Evolutionary conservation across 1,140 invertebrate species (phyloP).

Genomic region (Cherax destructor): DNA sequence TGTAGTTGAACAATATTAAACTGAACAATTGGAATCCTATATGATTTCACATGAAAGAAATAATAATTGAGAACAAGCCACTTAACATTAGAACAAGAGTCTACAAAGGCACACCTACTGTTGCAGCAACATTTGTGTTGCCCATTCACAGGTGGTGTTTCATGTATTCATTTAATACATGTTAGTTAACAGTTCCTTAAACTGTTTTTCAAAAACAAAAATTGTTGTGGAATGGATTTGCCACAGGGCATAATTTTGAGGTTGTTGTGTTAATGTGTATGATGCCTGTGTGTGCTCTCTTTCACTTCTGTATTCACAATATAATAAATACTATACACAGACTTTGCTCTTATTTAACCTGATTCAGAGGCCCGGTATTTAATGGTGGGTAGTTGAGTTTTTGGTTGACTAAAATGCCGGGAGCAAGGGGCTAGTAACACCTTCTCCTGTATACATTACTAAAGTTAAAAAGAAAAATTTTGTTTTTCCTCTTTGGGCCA

Average conservation of each 20-base stretch:
- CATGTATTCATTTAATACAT: conserved; percentile 51
- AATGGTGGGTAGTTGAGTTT: no score
- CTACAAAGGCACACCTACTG: neutral
- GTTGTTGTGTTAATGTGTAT: conserved; percentile 66
- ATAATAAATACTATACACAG: conserved; percentile 69
- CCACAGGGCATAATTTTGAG: conserved; percentile 37
- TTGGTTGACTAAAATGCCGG: no score
- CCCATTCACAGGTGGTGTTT: conserved; percentile 32
- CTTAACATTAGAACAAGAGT: conserved; percentile 11
- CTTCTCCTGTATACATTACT: no score
- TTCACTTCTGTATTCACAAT: conserved; percentile 70
- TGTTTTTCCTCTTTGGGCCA: no score
- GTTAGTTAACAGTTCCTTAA: conserved; percentile 65
- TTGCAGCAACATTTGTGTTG: conserved; percentile 15
- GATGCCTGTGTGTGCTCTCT: conserved; percentile 68
- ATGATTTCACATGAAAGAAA: conserved; percentile 29
- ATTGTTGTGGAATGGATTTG: conserved; percentile 39
- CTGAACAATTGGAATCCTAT: conserved; percentile 45
- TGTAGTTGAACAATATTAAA: conserved; percentile 39
- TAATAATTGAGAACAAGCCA: conserved; percentile 30
- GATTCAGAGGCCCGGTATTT: no score
- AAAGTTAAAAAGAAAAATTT: no score
- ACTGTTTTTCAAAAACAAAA: conserved; percentile 31
- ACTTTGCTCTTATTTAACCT: conserved; percentile 20
- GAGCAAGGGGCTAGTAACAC: no score